Conservation (phyloP, 1,140 invertebrate species). For the Drosophila pectinifera region DNA sequence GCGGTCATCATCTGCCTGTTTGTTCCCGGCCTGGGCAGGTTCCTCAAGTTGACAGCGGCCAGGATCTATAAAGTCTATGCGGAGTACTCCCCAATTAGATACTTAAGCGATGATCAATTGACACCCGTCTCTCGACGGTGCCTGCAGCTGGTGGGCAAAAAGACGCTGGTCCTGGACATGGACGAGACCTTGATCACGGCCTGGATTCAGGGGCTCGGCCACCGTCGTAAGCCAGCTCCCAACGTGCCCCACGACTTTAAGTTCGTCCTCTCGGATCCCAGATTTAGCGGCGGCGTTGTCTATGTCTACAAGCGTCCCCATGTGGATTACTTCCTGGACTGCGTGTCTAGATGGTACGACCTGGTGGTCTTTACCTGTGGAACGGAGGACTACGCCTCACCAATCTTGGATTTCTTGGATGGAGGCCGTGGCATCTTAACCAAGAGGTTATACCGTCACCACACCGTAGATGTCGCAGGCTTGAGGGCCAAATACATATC, state of each 20-base stretch:
- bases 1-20: neutral
- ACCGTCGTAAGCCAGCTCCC: fast-evolving
- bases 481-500: slow-evolving; percentile 35
- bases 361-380: slow-evolving; percentile 46
- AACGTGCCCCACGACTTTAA: slow-evolving; percentile 18
- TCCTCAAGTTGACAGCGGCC: neutral
- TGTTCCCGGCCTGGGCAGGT: neutral
- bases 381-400: slow-evolving; percentile 28
- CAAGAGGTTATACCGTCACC: slow-evolving; percentile 31
- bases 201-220: neutral
- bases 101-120: slow-evolving; percentile 12
- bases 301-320: slow-evolving; percentile 59
- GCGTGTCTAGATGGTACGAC: slow-evolving; percentile 60
- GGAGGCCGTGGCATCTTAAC: slow-evolving; percentile 30
- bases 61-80: neutral
- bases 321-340: slow-evolving; percentile 55
- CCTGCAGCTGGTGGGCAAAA: slow-evolving; percentile 30
- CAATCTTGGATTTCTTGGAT: slow-evolving; percentile 52
- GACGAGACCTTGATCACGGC: slow-evolving; percentile 53
- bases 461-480: slow-evolving; percentile 39
- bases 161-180: slow-evolving; percentile 60
- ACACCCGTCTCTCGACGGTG: slow-evolving; percentile 33
- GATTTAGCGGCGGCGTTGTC: neutral
- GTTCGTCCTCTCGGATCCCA: slow-evolving; percentile 5
- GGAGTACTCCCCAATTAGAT: slow-evolving; percentile 34